Conservation (phyloP, 2,888 invertebrate genomes). For the Bursaphelenchus okinawaensis region DNA sequence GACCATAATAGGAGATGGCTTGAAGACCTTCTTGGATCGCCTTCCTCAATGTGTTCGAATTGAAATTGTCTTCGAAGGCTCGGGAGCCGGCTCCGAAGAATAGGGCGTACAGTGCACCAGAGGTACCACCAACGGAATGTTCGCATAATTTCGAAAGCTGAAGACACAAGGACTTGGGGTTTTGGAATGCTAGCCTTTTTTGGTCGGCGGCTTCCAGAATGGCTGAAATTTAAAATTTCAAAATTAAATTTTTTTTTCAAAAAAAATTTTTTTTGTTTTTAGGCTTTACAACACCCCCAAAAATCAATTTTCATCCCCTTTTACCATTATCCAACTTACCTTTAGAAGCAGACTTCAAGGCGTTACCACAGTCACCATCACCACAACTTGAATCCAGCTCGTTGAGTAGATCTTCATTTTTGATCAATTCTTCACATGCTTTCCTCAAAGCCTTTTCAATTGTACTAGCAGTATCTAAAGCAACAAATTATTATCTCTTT, state of each 20-base stretch:
- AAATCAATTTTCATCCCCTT: not conserved
- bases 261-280: too few species aligned
- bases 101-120: conserved; percentile 49
- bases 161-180: conserved; percentile 33
- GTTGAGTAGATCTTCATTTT: conserved; percentile 65
- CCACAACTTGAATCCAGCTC: conserved; percentile 69
- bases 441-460: conserved; percentile 28
- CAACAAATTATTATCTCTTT: too few species aligned
- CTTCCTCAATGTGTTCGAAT: not conserved
- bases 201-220: conserved; percentile 11
- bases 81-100: conserved; percentile 35
- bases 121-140: conserved; percentile 46
- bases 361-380: conserved; percentile 73
- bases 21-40: conserved; percentile 32
- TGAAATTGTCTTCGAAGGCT: conserved; percentile 17
- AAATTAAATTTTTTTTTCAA: not conserved
- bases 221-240: conserved; percentile 13
- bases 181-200: conserved; percentile 15
- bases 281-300: too few species aligned
- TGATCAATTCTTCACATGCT: conserved; percentile 63
- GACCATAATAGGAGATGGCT: conserved; percentile 65
- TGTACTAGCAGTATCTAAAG: conserved; percentile 13
- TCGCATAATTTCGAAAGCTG: conserved; percentile 43
- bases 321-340: too few species aligned
- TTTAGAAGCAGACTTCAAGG: conserved; percentile 58